Conservation (phyloP, 2,888 invertebrate genomes). For the Noctua pronuba region DNA sequence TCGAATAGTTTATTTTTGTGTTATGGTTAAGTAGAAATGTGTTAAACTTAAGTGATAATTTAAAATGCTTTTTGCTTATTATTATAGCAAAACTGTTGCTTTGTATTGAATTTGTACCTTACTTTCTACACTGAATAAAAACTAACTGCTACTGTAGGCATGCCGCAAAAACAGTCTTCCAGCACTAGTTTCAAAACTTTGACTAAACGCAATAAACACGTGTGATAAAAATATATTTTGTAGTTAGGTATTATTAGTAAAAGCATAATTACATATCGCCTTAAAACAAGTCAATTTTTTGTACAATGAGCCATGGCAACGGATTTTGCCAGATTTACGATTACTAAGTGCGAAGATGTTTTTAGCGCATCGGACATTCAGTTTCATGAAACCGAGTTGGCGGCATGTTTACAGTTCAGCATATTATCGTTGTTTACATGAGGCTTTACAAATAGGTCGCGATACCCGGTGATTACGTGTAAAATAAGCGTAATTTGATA, state of each 20-base stretch:
- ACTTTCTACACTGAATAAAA: constrained; percentile 53
- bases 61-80: constrained; percentile 73
- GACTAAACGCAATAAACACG: constrained; percentile 44
- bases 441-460: constrained; percentile 64
- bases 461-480: constrained; percentile 46
- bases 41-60: constrained; percentile 80
- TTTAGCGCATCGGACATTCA: constrained; percentile 33
- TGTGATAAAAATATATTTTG: constrained; percentile 45
- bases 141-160: constrained; percentile 24
- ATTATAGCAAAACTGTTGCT: constrained; percentile 66
- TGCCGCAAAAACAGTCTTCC: constrained; percentile 45
- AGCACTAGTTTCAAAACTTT: constrained; percentile 33
- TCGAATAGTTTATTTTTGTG: constrained; percentile 89
- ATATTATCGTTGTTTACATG: constrained; percentile 65
- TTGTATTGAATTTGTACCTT: constrained; percentile 53
- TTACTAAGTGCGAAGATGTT: constrained; percentile 19
- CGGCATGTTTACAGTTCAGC: constrained; percentile 63
- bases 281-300: constrained; percentile 45
- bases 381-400: constrained; percentile 37
- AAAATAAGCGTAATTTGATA: constrained; percentile 48
- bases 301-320: constrained; percentile 8
- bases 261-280: constrained; percentile 40
- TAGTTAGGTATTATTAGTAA: constrained; percentile 43
- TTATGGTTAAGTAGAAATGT: constrained; percentile 79
- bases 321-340: constrained; percentile 35